Evolutionary conservation across 2,888 invertebrate genomes (phyloP), one percentile per base, ranked within the genome.

Genomic region (Acrocera orbiculus): DNA sequence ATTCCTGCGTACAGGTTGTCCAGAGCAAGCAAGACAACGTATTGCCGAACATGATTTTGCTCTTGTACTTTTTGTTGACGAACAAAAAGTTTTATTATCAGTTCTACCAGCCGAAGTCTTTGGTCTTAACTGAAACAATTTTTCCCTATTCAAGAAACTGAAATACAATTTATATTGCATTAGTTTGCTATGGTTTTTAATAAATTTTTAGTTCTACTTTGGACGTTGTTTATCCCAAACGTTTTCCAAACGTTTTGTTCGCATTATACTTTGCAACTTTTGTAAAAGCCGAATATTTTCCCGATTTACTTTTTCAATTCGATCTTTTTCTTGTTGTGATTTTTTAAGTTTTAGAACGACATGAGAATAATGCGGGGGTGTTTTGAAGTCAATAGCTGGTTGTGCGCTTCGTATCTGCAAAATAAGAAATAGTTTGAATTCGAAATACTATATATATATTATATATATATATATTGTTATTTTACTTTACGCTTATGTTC

Each of bases 241-340:
- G 50, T 79, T 76, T 46, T 76, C 73, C 25, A 78, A 63, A 27
- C 77, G 61, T 49, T 68, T 73, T 23, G 63, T 68, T 37, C 58
- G 61, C 76, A 76, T 78, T 45, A 80, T 72, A 42, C 65, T 63
- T 35, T 63, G 63, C 42, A 80, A 62, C 31, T 74, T 68, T 57
- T 76, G 73, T 44, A 79, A 58, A 36, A 81, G 55, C 27, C 71
- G 65, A 46, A 71, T 67, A 60, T 81, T 81, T 48, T 79, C 77
- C 32, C 61, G 60, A 53, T 73, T 69, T 27, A 80, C 73, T 55
- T 67, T 65, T 36, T 59, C 53, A 43, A 65, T 65, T 24, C 80
- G 64, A 49, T 81, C 80, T 23, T 61, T 61, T 58, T 80, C 79
- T 25, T 65, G 65, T 52, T 78, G 77, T 32, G 66, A 59, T 51